These are phyloP conservation scores for Sabellastarte sp. DNA, from an alignment of 2,888 invertebrate species.

Conservation along the genomic window DNA sequence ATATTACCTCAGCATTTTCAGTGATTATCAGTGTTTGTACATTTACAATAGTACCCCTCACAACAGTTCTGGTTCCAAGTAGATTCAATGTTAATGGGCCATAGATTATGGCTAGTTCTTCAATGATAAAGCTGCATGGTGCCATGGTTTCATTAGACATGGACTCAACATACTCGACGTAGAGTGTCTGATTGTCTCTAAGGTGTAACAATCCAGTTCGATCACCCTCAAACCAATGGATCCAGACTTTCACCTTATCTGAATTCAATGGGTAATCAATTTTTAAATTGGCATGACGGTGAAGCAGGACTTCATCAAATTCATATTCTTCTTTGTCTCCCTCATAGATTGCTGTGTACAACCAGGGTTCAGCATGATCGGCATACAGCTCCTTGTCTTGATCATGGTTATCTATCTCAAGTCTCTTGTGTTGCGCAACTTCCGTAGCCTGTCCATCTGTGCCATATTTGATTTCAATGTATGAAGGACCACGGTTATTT, in stretches of 20 bases:
- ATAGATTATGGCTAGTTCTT: slow-evolving; percentile 34
- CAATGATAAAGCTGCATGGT: slow-evolving; percentile 40
- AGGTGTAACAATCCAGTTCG: slow-evolving; percentile 38
- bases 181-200: slow-evolving; percentile 34
- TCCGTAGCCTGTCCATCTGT: slow-evolving; percentile 14
- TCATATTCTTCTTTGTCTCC: slow-evolving; percentile 31
- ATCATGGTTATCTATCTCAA: slow-evolving; percentile 39
- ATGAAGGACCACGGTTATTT: slow-evolving; percentile 42
- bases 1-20: slow-evolving; percentile 35
- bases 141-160: slow-evolving; percentile 38
- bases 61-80: slow-evolving; percentile 35
- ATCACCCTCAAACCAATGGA: slow-evolving; percentile 40
- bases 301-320: slow-evolving; percentile 39
- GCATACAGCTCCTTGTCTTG: slow-evolving; percentile 35
- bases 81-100: slow-evolving; percentile 36
- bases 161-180: slow-evolving; percentile 41
- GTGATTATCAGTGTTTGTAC: slow-evolving; percentile 33
- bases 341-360: slow-evolving; percentile 38
- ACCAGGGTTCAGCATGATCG: slow-evolving; percentile 40
- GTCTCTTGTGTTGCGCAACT: slow-evolving; percentile 31
- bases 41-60: slow-evolving; percentile 40
- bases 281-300: slow-evolving; percentile 37
- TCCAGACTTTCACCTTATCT: slow-evolving; percentile 19
- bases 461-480: slow-evolving; percentile 40
- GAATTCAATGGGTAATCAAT: slow-evolving; percentile 33